Conservation (phyloP, 2,888 invertebrate genomes). For the Plagodis pulveraria region DNA sequence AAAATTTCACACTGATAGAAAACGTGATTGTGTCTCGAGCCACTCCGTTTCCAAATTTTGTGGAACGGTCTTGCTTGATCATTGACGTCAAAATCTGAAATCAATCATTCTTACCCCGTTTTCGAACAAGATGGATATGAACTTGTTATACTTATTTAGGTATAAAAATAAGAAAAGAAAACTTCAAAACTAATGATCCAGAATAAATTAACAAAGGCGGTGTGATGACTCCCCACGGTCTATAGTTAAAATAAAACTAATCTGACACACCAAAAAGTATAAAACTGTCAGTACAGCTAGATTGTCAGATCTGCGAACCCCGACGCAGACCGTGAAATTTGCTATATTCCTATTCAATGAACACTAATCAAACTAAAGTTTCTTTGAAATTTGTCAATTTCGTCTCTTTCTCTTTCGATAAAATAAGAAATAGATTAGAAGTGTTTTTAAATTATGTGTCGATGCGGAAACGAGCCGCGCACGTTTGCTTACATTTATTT, state of each 20-base stretch:
- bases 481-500: conserved; percentile 17
- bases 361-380: conserved; percentile 31
- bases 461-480: conserved; percentile 15
- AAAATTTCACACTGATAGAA: conserved; percentile 71
- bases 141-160: background rate
- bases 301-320: conserved; percentile 48
- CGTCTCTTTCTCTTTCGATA: background rate
- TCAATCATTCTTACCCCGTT: conserved; percentile 27
- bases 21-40: conserved; percentile 73
- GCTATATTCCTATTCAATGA: conserved; percentile 60
- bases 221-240: conserved; percentile 22
- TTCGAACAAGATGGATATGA: conserved; percentile 11
- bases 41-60: conserved; percentile 59
- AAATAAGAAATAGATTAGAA: background rate
- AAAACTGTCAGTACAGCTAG: conserved; percentile 55
- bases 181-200: conserved; percentile 1
- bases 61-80: conserved; percentile 56
- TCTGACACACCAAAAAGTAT: conserved; percentile 41
- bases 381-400: conserved; percentile 12
- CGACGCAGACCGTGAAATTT: conserved; percentile 58
- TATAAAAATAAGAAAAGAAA: background rate
- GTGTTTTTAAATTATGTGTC: conserved; percentile 20
- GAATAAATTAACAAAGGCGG: conserved; percentile 4
- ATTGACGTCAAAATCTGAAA: conserved; percentile 40
- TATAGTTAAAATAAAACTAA: conserved; percentile 32